A percentile compares a stretch with the other conserved stretches of the same genome.
Evolutionary conservation across 2,113 vertebrate genomes (phyloP).

Genomic region (Peromyscus polionotus): DNA sequence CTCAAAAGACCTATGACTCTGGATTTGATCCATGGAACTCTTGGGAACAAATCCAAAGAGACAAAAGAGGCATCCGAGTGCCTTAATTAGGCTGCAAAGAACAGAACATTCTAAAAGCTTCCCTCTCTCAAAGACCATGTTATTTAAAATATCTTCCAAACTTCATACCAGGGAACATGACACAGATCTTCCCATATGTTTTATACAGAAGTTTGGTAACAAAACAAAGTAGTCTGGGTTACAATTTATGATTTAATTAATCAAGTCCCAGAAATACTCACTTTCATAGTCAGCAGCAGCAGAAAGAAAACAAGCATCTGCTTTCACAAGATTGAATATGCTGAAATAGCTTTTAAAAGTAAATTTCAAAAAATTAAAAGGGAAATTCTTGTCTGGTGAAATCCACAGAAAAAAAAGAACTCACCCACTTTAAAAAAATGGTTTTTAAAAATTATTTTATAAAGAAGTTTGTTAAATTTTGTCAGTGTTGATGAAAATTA

Average conservation of each 20-base stretch:
- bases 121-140: not conserved
- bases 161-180: conserved; percentile 41
- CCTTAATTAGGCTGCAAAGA: not conserved
- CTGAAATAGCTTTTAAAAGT: conserved; percentile 71
- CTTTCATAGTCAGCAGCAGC: conserved; percentile 61
- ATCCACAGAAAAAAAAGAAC: conserved; percentile 60
- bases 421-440: not conserved
- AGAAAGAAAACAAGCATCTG: conserved; percentile 75
- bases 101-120: not conserved
- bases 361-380: conserved; percentile 62
- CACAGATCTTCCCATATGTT: conserved; percentile 52
- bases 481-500: conserved; percentile 51
- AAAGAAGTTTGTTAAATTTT: conserved; percentile 55
- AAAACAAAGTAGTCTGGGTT: conserved; percentile 72
- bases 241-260: conserved; percentile 75
- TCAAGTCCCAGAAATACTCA: conserved; percentile 64
- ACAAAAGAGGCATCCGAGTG: not conserved
- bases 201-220: conserved; percentile 53
- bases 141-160: conserved; percentile 36
- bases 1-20: not conserved
- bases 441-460: conserved; percentile 36
- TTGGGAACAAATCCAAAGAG: not conserved
- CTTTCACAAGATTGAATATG: conserved; percentile 69
- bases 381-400: conserved; percentile 58
- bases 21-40: not conserved